A percentile compares a stretch with the other conserved stretches of the same genome.
These are phyloP conservation scores for Panurus biarmicus DNA, from an alignment of 2,113 vertebrate genomes.

Conservation along the genomic window DNA sequence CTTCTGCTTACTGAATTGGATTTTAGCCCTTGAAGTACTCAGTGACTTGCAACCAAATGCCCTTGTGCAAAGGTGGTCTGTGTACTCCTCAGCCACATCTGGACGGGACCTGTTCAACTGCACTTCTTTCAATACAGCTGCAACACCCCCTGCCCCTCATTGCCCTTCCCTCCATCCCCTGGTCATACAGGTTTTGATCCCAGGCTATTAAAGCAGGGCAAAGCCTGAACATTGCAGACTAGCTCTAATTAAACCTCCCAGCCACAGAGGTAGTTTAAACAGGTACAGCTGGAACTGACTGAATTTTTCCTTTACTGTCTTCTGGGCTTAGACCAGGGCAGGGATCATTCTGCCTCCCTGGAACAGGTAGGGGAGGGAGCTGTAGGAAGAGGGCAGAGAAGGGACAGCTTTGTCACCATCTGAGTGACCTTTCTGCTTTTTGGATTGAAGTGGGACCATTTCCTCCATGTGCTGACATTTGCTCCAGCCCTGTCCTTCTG, in stretches of 20 bases:
- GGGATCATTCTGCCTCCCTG: not conserved
- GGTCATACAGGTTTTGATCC: not conserved
- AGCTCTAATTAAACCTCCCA: not conserved
- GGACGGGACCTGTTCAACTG: not conserved
- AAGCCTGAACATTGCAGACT: not conserved
- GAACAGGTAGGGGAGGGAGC: not conserved
- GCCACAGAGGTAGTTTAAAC: not conserved
- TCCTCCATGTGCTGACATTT: not conserved
- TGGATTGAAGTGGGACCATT: not conserved
- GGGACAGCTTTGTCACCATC: not conserved
- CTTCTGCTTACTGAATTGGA: not conserved
- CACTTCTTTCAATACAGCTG: not conserved
- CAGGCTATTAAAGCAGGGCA: not conserved
- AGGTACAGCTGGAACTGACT: not conserved
- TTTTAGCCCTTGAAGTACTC: not conserved
- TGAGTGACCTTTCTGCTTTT: not conserved
- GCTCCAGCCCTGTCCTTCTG: not conserved
- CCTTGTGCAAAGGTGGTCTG: not conserved
- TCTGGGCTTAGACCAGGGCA: not conserved
- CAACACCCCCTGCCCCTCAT: accelerated
- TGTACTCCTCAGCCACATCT: not conserved
- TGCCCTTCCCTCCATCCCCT: not conserved
- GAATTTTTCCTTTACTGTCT: not conserved
- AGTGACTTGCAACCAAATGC: not conserved
- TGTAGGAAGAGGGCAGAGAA: not conserved